Evolutionary conservation across 2,113 vertebrate species (phyloP).

Genomic region (Montifringilla adamsi): DNA sequence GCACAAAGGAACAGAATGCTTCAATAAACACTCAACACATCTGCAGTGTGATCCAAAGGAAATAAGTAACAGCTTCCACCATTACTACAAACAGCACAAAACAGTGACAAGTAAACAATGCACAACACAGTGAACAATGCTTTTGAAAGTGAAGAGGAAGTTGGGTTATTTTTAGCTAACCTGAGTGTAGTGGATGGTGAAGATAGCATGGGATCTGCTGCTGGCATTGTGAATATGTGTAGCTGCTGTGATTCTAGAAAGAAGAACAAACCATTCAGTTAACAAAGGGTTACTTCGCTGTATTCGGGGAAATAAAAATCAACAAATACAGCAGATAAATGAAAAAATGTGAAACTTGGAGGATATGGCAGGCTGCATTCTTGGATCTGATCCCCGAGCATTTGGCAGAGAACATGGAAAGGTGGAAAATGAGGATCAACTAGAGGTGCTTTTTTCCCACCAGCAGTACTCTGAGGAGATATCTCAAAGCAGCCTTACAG

Average conservation of each 20-base stretch:
- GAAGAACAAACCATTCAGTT: neutral
- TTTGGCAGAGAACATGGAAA: neutral
- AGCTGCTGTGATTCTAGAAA: slow-evolving; percentile 88
- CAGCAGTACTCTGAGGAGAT: neutral
- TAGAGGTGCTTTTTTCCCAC: neutral
- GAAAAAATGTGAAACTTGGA: neutral
- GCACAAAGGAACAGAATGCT: neutral
- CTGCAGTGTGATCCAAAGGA: slow-evolving; percentile 13
- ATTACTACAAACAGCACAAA: neutral
- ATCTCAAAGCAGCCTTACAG: neutral
- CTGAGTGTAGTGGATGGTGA: slow-evolving; percentile 95
- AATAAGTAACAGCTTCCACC: neutral
- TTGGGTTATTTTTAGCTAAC: slow-evolving; percentile 68
- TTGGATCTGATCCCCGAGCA: neutral
- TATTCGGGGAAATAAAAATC: neutral
- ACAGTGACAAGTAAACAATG: neutral
- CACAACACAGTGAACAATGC: neutral
- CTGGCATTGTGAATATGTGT: slow-evolving; percentile 95
- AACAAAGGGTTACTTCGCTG: neutral
- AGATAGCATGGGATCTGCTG: slow-evolving; percentile 97
- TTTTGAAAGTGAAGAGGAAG: neutral
- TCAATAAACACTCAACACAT: neutral
- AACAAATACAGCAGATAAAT: neutral
- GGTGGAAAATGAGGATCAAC: neutral
- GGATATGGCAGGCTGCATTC: neutral